phyloP scores from a whole-genome alignment of 2,113 vertebrate species.

The Leptosomus discolor region DNA sequence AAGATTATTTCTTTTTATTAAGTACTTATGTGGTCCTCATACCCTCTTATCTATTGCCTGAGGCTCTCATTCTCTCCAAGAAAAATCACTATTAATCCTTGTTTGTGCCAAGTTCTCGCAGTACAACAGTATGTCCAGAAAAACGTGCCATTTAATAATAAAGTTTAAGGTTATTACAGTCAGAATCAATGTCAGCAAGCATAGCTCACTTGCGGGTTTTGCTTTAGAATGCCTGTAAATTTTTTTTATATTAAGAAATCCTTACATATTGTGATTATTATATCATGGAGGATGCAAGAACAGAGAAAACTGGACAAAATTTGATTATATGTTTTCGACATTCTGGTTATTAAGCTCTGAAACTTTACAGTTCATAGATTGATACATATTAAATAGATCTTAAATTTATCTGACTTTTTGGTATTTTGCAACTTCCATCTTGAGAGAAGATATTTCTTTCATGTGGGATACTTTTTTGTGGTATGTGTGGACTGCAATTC shows the following conservation, averaged over 20 bases:
- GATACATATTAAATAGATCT: not conserved
- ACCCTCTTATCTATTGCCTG: not conserved
- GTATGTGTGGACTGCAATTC: not conserved
- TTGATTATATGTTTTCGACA: not conserved
- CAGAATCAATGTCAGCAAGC: not conserved
- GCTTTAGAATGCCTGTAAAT: not conserved
- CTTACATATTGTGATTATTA: not conserved
- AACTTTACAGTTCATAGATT: not conserved
- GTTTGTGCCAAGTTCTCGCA: not conserved
- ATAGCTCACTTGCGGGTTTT: not conserved
- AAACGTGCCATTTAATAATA: not conserved
- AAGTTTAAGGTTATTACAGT: not conserved
- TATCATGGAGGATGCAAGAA: not conserved
- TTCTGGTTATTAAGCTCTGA: not conserved
- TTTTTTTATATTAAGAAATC: not conserved
- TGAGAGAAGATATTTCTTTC: not conserved
- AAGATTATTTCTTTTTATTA: slow-evolving; percentile 31
- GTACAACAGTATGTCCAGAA: not conserved
- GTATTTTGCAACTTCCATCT: not conserved
- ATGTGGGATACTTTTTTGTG: not conserved
- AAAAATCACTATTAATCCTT: slow-evolving; percentile 15
- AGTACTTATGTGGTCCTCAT: not conserved
- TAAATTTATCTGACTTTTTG: not conserved
- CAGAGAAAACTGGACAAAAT: not conserved
- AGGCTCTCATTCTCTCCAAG: not conserved